Evolutionary conservation across 2,797 vertebrate genomes (phyloP).

Genomic region (Neomorphus geoffroyi): DNA sequence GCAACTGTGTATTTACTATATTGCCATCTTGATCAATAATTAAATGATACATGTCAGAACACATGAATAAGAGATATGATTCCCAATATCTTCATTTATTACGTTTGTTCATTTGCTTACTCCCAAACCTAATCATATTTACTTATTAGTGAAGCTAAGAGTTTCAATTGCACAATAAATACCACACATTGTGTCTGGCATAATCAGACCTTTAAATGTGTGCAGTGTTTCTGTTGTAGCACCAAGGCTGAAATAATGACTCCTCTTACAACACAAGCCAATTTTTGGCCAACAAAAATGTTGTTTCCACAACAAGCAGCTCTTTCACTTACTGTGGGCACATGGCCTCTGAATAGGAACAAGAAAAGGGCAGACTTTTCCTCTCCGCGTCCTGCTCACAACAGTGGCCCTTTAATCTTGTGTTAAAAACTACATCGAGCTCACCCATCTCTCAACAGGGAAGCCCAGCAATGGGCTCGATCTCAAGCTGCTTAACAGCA

Average conservation of each 20-base stretch:
- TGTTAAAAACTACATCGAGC: background rate
- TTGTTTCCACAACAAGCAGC: background rate
- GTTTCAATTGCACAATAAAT: conserved; percentile 30
- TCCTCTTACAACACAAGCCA: background rate
- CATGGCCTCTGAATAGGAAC: background rate
- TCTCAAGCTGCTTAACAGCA: background rate
- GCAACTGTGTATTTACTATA: conserved; percentile 4
- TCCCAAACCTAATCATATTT: conserved; percentile 27
- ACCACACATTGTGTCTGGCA: conserved; percentile 6
- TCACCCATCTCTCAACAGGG: background rate
- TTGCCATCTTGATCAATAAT: conserved; percentile 19
- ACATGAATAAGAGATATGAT: background rate
- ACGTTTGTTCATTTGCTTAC: conserved; percentile 33
- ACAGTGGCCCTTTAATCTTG: background rate
- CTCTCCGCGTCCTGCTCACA: background rate
- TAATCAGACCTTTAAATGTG: conserved; percentile 17
- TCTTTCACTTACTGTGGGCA: background rate
- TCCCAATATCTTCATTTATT: conserved; percentile 4
- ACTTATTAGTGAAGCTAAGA: conserved; percentile 20
- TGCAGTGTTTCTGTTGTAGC: background rate
- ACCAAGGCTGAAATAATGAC: background rate
- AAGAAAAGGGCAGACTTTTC: background rate
- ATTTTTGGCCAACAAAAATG: conserved; percentile 1
- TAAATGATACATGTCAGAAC: conserved; percentile 11
- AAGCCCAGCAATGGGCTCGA: background rate